Percentiles rank a stretch among this genome's conserved stretches.
Conservation (phyloP, 2,797 vertebrate genomes). For the Coluber constrictor region DNA sequence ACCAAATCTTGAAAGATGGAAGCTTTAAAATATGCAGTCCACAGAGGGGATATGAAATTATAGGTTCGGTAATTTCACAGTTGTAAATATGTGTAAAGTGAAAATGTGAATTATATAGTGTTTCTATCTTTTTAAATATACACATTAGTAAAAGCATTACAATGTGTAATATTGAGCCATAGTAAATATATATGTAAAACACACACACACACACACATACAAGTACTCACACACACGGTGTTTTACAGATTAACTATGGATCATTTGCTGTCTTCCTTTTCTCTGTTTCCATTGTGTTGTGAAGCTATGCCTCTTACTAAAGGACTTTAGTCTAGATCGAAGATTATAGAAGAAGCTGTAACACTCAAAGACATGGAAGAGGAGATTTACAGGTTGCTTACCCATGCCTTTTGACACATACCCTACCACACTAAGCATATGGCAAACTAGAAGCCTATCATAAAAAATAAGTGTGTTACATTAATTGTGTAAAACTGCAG, state of each 20-base stretch:
- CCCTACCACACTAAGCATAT: neutral
- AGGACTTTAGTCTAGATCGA: neutral
- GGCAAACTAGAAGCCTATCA: slow-evolving; percentile 24
- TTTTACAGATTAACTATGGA: neutral
- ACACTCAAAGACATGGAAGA: neutral
- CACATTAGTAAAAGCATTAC: slow-evolving; percentile 63
- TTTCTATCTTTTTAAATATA: slow-evolving; percentile 71
- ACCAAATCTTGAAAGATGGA: neutral
- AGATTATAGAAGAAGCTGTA: neutral
- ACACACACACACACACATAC: neutral
- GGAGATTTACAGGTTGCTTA: neutral
- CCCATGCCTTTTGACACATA: neutral
- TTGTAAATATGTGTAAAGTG: slow-evolving; percentile 61
- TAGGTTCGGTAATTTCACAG: slow-evolving; percentile 49
- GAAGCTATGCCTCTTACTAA: neutral
- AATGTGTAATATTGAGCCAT: slow-evolving; percentile 61
- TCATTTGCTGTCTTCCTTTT: neutral
- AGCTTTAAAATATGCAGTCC: neutral
- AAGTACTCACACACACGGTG: neutral
- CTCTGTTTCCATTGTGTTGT: neutral
- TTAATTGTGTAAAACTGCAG: slow-evolving; percentile 25
- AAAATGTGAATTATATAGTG: slow-evolving; percentile 65
- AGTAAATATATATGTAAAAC: neutral
- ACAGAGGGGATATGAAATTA: slow-evolving; percentile 33
- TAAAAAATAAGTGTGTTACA: slow-evolving; percentile 28